Evolutionary conservation across 2,888 invertebrate genomes (phyloP).

Genomic region (Anthophora plumipes): DNA sequence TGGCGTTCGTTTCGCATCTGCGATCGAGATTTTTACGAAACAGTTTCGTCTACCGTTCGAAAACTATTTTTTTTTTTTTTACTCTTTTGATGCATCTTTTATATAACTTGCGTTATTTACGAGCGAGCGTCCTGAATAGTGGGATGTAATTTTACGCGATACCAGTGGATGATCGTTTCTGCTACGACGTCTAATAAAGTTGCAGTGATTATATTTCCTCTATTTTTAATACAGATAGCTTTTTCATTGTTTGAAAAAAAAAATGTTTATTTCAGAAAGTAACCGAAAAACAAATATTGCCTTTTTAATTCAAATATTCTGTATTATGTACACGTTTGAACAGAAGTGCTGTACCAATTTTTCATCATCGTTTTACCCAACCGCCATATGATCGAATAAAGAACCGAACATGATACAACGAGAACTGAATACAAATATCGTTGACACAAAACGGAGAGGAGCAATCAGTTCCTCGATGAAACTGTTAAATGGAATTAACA

Average conservation of each 20-base stretch:
- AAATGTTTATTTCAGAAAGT: background rate
- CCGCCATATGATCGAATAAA: slow-evolving; percentile 32
- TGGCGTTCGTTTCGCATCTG: background rate
- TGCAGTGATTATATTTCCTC: no score
- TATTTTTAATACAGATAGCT: background rate
- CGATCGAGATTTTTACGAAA: slow-evolving; percentile 15
- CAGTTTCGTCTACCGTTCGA: background rate
- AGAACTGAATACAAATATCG: slow-evolving; percentile 62
- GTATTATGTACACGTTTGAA: background rate
- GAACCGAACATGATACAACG: slow-evolving; percentile 44
- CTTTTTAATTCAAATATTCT: no score
- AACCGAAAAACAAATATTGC: no score
- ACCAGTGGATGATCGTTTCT: no score
- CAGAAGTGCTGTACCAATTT: slow-evolving; percentile 28
- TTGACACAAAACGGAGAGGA: slow-evolving; percentile 54
- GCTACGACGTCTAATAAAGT: no score
- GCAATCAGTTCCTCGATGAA: slow-evolving; percentile 52
- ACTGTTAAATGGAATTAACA: slow-evolving; percentile 46
- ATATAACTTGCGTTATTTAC: no score
- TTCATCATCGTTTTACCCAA: slow-evolving; percentile 4
- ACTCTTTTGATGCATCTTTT: background rate
- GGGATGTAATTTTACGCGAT: no score
- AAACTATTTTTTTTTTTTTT: background rate
- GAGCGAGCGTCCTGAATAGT: no score
- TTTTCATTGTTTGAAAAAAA: background rate